These are phyloP conservation scores for Himalopsyche tibetana DNA, from an alignment of 2,888 invertebrate genomes.

Conservation along the genomic window DNA sequence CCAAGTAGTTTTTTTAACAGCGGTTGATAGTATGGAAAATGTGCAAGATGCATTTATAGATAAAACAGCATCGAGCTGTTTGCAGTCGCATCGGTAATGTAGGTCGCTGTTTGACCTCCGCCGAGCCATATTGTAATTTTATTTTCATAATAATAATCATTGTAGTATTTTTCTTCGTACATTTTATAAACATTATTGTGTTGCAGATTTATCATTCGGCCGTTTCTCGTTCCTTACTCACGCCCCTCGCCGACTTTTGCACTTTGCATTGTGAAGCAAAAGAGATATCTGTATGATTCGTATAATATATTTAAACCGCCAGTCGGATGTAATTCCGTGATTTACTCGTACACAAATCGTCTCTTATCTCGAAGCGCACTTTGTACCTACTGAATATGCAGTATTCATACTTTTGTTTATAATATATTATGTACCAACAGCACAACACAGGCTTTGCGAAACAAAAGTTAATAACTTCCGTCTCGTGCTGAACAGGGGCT, in stretches of 20 bases:
- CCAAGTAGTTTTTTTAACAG: not conserved
- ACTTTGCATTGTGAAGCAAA: constrained; percentile 34
- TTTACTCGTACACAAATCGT: constrained; percentile 31
- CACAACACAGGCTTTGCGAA: not conserved
- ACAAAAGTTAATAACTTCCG: not conserved
- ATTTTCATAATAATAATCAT: constrained; percentile 39
- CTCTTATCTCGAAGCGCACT: constrained; percentile 27
- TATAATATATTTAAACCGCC: not conserved
- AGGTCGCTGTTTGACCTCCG: constrained; percentile 35
- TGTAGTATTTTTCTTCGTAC: constrained; percentile 38
- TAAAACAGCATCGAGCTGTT: constrained; percentile 39
- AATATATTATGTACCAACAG: constrained; percentile 6
- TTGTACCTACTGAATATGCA: constrained; percentile 8
- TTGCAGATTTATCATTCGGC: constrained; percentile 38
- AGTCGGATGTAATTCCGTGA: constrained; percentile 35
- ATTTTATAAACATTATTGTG: constrained; percentile 36
- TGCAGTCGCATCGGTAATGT: constrained; percentile 38
- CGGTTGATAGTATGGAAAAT: not conserved
- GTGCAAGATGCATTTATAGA: constrained; percentile 40
- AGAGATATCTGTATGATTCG: constrained; percentile 36
- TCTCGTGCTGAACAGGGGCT: not conserved
- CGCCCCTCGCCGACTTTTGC: constrained; percentile 40
- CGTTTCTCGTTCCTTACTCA: constrained; percentile 28
- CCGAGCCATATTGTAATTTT: constrained; percentile 39
- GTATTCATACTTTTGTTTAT: constrained; percentile 15